Evolutionary conservation across 1,140 invertebrate genomes (phyloP), one percentile per base, ranked within the genome.

Genomic region (Pectinophora gossypiella): DNA sequence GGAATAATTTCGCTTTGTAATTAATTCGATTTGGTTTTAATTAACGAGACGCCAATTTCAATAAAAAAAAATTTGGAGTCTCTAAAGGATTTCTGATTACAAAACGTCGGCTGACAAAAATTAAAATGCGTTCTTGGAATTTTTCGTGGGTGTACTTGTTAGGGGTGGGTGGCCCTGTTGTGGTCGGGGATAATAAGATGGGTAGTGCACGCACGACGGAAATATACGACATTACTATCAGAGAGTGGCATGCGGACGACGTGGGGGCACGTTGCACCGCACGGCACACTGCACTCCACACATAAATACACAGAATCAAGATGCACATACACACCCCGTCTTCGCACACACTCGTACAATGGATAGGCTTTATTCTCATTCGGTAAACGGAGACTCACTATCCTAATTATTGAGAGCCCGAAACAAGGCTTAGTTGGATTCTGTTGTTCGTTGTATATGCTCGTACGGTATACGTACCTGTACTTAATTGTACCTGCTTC

Each of bases 11-110:
- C 47, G 57, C 63, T 57, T 51, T 54, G 54, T 76, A 77, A 77
- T 79, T 79, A 80, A 83, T 79, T 81, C 72, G 77, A 84, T 84
- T 77, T 77, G 62, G 70, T 76, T 78, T 84, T 79, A 78, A 84
- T 84, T 84, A 84, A 84, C 69, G 74, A 61, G 48, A 71, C 66
- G 72, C 60, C 68, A 77, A 79, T 80, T 80, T 80, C 64, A 70
- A 74, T 77, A 67, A 59, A 70, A 78, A 80, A 82, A 78, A 69
- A 16, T 40, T 62, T 68, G 58, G 67, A 77, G 61, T 71, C 72
- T 75, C 74, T 58, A 61, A 75, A 83, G 75, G 64, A 60, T 79
- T 71, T 73, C 52, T 76, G 68, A 76, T 78, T 72, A 73, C 62
- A 59, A 58, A 73, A 75, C 53, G 64, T 64, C 51, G 66, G 51